Base-by-base conservation (phyloP, 1,140 invertebrate genomes). In the Mycetomoellerius zeteki region DNA sequence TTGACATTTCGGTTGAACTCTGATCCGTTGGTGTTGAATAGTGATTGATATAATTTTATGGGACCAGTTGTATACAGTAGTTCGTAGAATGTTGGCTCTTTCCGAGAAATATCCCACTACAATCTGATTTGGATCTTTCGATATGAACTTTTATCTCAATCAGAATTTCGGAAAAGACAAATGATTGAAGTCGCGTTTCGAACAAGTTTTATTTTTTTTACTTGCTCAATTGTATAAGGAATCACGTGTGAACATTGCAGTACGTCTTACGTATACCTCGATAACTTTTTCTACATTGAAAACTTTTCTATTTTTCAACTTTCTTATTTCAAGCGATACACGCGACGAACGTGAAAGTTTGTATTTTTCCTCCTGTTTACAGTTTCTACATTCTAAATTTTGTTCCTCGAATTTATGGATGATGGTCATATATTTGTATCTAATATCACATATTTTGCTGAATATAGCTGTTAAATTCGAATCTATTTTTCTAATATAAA, bases 41-140 rank as follows among this genome's bases (percentile, higher is more conserved):
- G 64, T 71, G 77, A 81, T 71, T 43, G 47, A 81, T 71, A 7
- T 16, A 33, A 80, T 81, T 81, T 81, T 37, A 24, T 33, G 21
- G 30, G 21, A 78, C 1, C 12, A 19, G 14, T 67, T 67, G 21
- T 24, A 33, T 1, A 43, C 37, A 1, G 37, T 43, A 21, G 27
- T 33, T 52, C 7, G 60, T 27, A 27, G 27, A 43, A 80, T 14
- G 21, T 27, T 6, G 21, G 5, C 12, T 33, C n/a, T 43, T 78
- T 65, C 19, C n/a, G 60, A 14, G 47, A 21, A 24, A 47, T 30
- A n/a, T 21, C 3, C 62, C 14, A 14, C 16, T 47, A 24, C 33
- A 27, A 3, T 21, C 16, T 16, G 43, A 21, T 65, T 47, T 50
- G 7, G 27, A 50, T 33, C n/a, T 24, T 19, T 54, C 47, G 27